Evolutionary conservation across 2,797 vertebrate species (phyloP).

Genomic region (Chelmon rostratus): DNA sequence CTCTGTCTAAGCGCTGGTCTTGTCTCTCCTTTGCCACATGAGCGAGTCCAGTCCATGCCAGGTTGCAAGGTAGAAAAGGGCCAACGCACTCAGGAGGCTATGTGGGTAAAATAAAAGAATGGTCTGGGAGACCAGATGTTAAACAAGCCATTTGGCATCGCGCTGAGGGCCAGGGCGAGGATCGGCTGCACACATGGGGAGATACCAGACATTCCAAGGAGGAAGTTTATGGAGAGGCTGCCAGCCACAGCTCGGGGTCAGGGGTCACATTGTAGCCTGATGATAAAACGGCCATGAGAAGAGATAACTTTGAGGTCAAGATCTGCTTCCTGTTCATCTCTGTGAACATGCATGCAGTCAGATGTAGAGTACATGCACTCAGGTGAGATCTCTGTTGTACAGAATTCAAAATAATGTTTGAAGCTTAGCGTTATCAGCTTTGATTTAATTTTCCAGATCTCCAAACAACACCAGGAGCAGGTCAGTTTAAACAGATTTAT

Average conservation of each 20-base stretch:
- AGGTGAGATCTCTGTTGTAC: no score
- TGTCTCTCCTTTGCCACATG: constrained; percentile 28
- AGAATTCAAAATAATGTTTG: background rate
- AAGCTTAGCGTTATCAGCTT: background rate
- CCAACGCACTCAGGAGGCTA: constrained; percentile 23
- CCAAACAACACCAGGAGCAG: background rate
- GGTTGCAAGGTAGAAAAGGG: constrained; percentile 43
- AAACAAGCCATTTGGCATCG: constrained; percentile 34
- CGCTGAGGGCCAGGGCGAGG: background rate
- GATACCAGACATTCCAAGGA: constrained; percentile 67
- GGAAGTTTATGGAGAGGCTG: constrained; percentile 27
- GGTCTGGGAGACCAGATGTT: constrained; percentile 43
- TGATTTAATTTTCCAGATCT: background rate
- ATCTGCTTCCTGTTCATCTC: constrained; percentile 19
- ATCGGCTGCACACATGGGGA: constrained; percentile 13
- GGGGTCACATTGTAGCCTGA: constrained; percentile 48
- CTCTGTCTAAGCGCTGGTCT: constrained; percentile 30
- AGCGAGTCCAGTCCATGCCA: constrained; percentile 29
- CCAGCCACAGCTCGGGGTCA: constrained; percentile 52
- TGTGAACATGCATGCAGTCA: background rate
- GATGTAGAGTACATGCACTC: background rate
- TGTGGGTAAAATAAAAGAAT: constrained; percentile 32
- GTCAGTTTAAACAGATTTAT: background rate
- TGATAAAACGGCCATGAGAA: constrained; percentile 62
- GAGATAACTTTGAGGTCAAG: constrained; percentile 28